Base-by-base conservation (phyloP, 2,113 vertebrate species). In the Cyprinodon brontotheroides region DNA sequence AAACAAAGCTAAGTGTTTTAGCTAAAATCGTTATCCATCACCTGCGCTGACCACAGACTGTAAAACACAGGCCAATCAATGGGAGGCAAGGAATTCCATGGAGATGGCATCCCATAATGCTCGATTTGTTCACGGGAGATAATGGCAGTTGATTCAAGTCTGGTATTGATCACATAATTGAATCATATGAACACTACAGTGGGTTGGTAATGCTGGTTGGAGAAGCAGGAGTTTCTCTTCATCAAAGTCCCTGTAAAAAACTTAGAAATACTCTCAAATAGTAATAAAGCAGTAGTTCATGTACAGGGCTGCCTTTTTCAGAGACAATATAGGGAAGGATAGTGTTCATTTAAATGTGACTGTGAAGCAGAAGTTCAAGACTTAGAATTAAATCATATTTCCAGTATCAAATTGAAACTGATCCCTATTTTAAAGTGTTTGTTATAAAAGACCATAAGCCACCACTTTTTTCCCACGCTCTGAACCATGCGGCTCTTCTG, bases 161-260 rank as follows among this genome's bases (percentile, higher is more conserved):
- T 59, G 61, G 50, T 82, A 89, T 89, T 69, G 91, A 89, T 87
- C 0, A 17, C 61, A 17, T 65, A 68, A 77, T 82, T 61, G 79
- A 64, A 61, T 29, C 2, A 29, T 61, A 62, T 47, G 41, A 63
- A 48, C 14, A 11, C 11, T 11, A n/a, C 22, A 38, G 29, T 11
- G 1, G 48, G 70, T 50, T 69, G 63, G 77, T 43, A 13, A 38
- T 57, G 50, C 20, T 57, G n/a, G 10, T n/a, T 3, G 50, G 17
- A 57, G 17, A 57, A 57, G 6, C 14, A 8, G n/a, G 20, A 57
- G 50, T 57, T 20, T 57, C 50, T 20, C 17, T 20, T 20, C 8
- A 5, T 20, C 6, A 57, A 10, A 4, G 41, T 41, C 41, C 4
- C 9, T 41, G 9, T 4, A 41, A 4, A 41, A 41, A 41, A 41